Percentiles rank a stretch among this genome's conserved stretches.
Conservation (phyloP, 2,113 vertebrate genomes). For the Erythrocercus mccallii region DNA sequence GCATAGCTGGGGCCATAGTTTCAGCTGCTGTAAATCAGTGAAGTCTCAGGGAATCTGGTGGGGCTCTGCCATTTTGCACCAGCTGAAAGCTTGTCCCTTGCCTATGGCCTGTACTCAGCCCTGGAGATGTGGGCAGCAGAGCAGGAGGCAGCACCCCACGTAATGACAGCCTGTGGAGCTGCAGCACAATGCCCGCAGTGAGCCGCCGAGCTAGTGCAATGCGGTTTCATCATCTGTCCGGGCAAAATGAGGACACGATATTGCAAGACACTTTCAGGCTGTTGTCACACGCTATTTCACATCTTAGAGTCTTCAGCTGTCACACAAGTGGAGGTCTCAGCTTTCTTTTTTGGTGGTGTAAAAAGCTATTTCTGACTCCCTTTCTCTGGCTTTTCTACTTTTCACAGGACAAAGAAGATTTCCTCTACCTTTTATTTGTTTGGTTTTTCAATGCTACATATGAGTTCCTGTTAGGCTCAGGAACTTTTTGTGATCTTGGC, state of each 20-base stretch:
- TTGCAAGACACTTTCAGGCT: neutral
- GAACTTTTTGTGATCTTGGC: neutral
- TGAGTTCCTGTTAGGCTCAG: neutral
- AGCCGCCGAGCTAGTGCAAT: neutral
- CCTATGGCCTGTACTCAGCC: neutral
- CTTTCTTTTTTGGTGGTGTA: neutral
- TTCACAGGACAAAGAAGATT: neutral
- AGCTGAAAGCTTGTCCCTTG: neutral
- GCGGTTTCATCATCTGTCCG: neutral
- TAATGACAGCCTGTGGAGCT: neutral
- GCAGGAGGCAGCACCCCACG: neutral
- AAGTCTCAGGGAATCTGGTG: neutral
- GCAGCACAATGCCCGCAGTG: neutral
- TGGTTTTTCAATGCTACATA: neutral
- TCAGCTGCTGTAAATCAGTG: neutral
- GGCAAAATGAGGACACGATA: slow-evolving; percentile 13
- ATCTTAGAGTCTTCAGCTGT: neutral
- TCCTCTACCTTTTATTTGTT: neutral
- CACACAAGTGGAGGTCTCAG: neutral
- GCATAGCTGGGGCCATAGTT: neutral
- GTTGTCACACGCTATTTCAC: neutral
- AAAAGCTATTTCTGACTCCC: neutral
- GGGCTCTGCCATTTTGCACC: neutral
- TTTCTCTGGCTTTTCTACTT: neutral
- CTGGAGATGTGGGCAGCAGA: neutral